phyloP scores from a whole-genome alignment of 2,888 invertebrate species.

The Bugula neritina region DNA sequence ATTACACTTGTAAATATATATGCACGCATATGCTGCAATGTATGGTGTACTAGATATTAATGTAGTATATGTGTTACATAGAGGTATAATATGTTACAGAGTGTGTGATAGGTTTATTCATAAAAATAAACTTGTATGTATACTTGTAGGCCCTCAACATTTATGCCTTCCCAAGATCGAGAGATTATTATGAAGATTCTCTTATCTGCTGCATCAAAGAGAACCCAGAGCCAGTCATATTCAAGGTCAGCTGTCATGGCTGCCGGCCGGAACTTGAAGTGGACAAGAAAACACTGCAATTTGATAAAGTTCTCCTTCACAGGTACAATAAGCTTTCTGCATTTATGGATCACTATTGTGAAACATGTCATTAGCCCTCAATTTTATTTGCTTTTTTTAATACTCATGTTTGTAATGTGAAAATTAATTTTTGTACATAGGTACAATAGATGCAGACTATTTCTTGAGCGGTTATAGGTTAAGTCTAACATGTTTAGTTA shows the following conservation, averaged over 20 bases:
- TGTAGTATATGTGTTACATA: no score
- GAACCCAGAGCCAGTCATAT: slow-evolving; percentile 53
- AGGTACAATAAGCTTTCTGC: slow-evolving; percentile 46
- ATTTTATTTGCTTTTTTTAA: no score
- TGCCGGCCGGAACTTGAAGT: slow-evolving; percentile 52
- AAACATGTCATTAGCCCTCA: no score
- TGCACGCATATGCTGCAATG: no score
- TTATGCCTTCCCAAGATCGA: slow-evolving; percentile 52
- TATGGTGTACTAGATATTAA: no score
- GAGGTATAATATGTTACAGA: background rate
- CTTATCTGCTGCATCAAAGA: slow-evolving; percentile 53
- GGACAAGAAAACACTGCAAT: slow-evolving; percentile 51
- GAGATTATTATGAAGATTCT: slow-evolving; percentile 48
- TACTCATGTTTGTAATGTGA: no score
- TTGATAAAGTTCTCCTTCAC: slow-evolving; percentile 53
- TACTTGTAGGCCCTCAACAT: slow-evolving; percentile 40
- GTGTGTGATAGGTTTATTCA: background rate
- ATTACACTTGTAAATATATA: no score
- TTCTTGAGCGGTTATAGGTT: no score
- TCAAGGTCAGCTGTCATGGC: slow-evolving; percentile 50
- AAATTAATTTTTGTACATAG: no score
- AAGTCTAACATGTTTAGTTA: no score
- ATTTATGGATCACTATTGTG: no score
- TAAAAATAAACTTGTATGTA: background rate
- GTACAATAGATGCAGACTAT: no score